These are phyloP conservation scores for Melinaea marsaeus DNA, from an alignment of 2,888 invertebrate species.

Conservation along the genomic window DNA sequence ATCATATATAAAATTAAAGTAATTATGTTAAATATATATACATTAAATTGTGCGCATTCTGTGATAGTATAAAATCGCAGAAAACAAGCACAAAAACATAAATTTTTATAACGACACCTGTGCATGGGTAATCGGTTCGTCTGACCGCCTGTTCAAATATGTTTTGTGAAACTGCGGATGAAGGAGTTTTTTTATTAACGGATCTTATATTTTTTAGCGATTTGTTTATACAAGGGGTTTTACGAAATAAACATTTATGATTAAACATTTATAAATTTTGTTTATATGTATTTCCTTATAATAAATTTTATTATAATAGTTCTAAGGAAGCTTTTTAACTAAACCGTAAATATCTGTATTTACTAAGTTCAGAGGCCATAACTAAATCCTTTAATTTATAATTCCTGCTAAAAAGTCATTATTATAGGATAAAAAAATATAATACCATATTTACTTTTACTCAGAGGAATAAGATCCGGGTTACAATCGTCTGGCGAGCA, in stretches of 20 bases:
- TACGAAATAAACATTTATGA: constrained; percentile 4
- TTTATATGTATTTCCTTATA: no score
- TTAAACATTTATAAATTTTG: no score
- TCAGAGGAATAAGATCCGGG: constrained; percentile 91
- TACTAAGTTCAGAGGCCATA: no score
- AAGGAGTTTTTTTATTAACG: not conserved
- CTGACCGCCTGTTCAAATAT: not conserved
- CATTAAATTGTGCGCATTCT: no score
- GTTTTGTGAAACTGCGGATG: not conserved
- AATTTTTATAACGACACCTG: not conserved
- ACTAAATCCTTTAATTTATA: not conserved
- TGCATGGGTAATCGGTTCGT: not conserved
- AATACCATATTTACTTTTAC: constrained; percentile 82
- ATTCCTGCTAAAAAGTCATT: not conserved
- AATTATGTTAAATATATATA: no score
- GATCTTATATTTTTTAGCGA: not conserved
- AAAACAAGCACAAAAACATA: not conserved
- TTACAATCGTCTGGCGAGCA: constrained; percentile 87
- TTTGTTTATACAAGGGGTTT: not conserved
- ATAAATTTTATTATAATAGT: no score
- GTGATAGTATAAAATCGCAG: not conserved
- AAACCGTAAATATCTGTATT: no score
- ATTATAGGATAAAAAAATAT: not conserved
- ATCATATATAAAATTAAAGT: no score
- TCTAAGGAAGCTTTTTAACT: no score